Base-by-base conservation (phyloP, 2,113 vertebrate species). In the Egretta garzetta region DNA sequence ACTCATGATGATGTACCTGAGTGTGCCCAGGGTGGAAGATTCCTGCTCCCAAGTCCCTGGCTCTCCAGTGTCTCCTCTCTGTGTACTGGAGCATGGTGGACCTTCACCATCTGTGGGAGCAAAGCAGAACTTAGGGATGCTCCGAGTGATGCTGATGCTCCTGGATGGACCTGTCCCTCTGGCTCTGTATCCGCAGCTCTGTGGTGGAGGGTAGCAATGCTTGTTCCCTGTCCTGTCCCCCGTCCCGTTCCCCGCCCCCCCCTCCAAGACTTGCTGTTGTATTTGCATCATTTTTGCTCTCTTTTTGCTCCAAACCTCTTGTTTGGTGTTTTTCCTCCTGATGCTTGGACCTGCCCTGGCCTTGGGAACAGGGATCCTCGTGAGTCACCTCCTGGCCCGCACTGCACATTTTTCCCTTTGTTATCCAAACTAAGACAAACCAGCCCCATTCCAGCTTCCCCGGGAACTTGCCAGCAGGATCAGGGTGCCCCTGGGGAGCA, bases 311-410 rank as follows among this genome's bases (percentile, higher is more conserved):
- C 30, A 35, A 45, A 83, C 10, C 56, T 74, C 80, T 56, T 2
- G 14, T 67, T 80, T 55, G 15, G 5, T 81, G 30, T 88, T 79
- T 71, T 79, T 45, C 12, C 39, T 77, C 52, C 28, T 50, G 35
- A 39, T 73, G 35, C 39, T 87, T 22, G 91, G 91, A 73, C 90
- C 88, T 95, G 96, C 86, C 92, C 85, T 33, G 73, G 73, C 37
- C 59, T 60, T 0, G 0, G 86, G 80, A 92, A 3, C 49, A 20
- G 88, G 72, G 91, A 58, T 88, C 45, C 72, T 86, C 86, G 82
- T 97, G 96, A 97, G 91, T 97, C 95, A 97, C 80, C 82, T 96
- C 63, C 88, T 97, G 96, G 96, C 93, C 76, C 0, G 0, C 0
- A 8, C 21, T 53, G 30, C 32, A 20, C 86, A 91, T 97, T 86